Evolutionary conservation across 2,113 vertebrate species (phyloP).

Genomic region (Lasiurus borealis): DNA sequence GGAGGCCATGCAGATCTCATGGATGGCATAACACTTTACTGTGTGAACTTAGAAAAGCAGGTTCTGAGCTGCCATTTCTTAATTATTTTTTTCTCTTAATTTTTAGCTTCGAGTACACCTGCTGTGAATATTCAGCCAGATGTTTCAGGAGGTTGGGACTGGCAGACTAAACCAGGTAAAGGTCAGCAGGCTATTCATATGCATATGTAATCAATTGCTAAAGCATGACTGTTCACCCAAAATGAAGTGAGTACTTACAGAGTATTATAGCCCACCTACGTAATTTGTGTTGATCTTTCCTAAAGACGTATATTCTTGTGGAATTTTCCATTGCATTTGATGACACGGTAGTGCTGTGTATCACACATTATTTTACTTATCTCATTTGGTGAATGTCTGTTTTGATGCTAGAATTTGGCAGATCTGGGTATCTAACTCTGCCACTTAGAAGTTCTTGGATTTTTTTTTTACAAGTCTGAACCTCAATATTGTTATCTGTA

Average conservation of each 20-base stretch:
- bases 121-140: slow-evolving; percentile 96
- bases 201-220: not conserved
- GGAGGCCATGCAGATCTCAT: not conserved
- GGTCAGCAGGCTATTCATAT: not conserved
- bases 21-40: not conserved
- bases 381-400: not conserved
- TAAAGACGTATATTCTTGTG: not conserved
- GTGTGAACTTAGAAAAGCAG: not conserved
- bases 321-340: not conserved
- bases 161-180: slow-evolving; percentile 91
- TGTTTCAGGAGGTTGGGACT: slow-evolving; percentile 94
- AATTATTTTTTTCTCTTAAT: slow-evolving; percentile 21
- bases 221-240: not conserved
- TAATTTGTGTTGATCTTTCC: not conserved
- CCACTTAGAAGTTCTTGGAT: not conserved
- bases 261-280: not conserved
- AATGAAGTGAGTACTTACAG: not conserved
- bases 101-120: slow-evolving; percentile 90
- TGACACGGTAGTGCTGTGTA: not conserved
- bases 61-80: not conserved
- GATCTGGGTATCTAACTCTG: not conserved
- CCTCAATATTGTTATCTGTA: not conserved
- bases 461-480: not conserved
- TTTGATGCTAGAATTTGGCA: not conserved
- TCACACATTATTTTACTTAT: not conserved